Percentiles rank a stretch among this genome's conserved stretches.
Conservation (phyloP, 2,797 vertebrate species). For the Avahi laniger region DNA sequence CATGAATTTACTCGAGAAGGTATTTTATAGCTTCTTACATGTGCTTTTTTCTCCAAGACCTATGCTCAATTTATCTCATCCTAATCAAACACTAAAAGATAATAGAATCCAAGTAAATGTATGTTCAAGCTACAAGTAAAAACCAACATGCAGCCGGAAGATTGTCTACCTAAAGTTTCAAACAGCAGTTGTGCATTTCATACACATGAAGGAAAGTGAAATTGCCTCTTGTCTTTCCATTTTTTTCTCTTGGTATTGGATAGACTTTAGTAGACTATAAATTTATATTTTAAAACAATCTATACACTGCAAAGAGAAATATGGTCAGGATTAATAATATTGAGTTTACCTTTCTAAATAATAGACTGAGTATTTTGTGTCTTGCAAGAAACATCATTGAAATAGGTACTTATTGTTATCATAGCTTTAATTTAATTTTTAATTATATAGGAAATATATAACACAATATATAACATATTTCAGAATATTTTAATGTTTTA, state of each 20-base stretch:
- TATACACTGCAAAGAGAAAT: neutral
- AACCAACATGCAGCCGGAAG: neutral
- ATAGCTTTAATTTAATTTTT: neutral
- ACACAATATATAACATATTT: neutral
- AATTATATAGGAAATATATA: neutral
- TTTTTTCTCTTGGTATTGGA: neutral
- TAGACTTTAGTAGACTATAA: neutral
- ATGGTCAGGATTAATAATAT: neutral
- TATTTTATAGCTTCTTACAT: neutral
- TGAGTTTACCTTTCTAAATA: neutral
- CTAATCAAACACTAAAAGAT: neutral
- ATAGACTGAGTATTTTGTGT: neutral
- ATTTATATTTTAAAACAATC: neutral
- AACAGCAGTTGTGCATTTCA: neutral
- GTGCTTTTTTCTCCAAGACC: neutral
- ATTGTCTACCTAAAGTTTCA: neutral
- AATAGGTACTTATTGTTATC: neutral
- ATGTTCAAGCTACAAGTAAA: neutral
- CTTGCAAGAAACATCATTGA: neutral
- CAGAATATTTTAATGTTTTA: neutral
- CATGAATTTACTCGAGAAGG: neutral
- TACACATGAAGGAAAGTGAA: neutral
- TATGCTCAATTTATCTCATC: neutral
- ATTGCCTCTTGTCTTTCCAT: neutral
- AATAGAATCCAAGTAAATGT: neutral